These are phyloP conservation scores for Atherix ibis DNA, from an alignment of 2,888 invertebrate species.

Conservation along the genomic window DNA sequence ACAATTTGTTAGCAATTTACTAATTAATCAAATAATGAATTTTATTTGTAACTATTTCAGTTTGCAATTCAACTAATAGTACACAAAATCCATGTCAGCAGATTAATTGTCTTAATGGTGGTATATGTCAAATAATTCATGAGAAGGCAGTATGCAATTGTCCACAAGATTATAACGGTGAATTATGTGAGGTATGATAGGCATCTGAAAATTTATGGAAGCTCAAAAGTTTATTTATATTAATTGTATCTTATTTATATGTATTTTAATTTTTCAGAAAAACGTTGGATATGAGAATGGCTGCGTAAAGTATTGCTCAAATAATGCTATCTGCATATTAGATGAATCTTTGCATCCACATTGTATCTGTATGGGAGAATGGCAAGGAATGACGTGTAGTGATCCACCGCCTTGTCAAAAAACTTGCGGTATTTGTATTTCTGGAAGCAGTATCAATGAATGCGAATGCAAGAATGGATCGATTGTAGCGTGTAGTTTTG, in stretches of 20 bases:
- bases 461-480: slow-evolving; percentile 25
- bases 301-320: slow-evolving; percentile 40
- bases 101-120: slow-evolving; percentile 38
- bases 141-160: slow-evolving; percentile 39
- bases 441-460: slow-evolving; percentile 30
- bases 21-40: background rate
- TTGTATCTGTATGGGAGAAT: slow-evolving; percentile 41
- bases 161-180: slow-evolving; percentile 38
- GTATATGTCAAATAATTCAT: slow-evolving; percentile 35
- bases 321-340: slow-evolving; percentile 43
- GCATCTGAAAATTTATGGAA: background rate
- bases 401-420: slow-evolving; percentile 28
- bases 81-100: slow-evolving; percentile 28
- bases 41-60: too few relatives aligned
- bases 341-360: slow-evolving; percentile 34
- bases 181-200: slow-evolving; percentile 35
- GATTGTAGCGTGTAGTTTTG: too few relatives aligned
- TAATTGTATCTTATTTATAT: slow-evolving; percentile 8
- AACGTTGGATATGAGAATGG: slow-evolving; percentile 46
- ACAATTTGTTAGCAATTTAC: background rate
- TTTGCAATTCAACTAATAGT: too few relatives aligned
- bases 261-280: slow-evolving; percentile 17
- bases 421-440: slow-evolving; percentile 26
- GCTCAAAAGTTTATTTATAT: background rate
- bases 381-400: slow-evolving; percentile 41